Base-by-base conservation (phyloP, 2,797 vertebrate species). In the Sebastiscus albofasciatus region DNA sequence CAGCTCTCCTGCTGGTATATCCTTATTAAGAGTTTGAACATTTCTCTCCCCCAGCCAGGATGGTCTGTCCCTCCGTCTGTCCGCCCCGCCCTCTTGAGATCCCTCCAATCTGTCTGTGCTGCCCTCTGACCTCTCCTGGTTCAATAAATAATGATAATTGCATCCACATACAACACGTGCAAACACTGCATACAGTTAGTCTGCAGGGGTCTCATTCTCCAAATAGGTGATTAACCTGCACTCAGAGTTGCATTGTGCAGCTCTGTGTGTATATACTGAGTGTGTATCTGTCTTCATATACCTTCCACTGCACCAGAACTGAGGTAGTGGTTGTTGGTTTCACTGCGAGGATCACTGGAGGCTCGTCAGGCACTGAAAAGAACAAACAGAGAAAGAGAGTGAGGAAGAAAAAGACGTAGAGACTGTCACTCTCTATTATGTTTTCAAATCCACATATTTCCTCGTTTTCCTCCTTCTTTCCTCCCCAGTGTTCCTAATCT, bases 251-350 rank as follows among this genome's bases (percentile, higher is more conserved):
- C 24, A 29, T 69, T 80, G 39, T 74, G 67, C 26, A 6, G 61
- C n/a, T 78, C 2, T 79, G 46, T 83, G 24, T 80, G 66, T 79
- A 22, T 66, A 12, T 49, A 34, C 18, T 42, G 22, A 52, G 24
- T 34, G 42, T 66, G 58, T 71, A 27, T 71, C 14, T 76, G 70
- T 68, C 46, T 49, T 64, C 26, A 76, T 71, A 64, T 95, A 99
- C 98, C 98, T 98, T 96, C 98, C 98, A 99, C 86, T 98, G 97
- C 90, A 99, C 96, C 81, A 99, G 94, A 66, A 99, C 96, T 0
- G 98, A 99, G 36, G 98, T 98, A 8, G 98, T 98, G 0, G 98
- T 99, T 72, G 96, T 97, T 0, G 98, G 98, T 61, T 97, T 98
- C 70, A 97, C 97, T 0, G 95, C 89, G 26, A 97, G 92, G 52